Conservation (phyloP, 2,888 invertebrate genomes). For the Nephrocerus scutellatus region DNA sequence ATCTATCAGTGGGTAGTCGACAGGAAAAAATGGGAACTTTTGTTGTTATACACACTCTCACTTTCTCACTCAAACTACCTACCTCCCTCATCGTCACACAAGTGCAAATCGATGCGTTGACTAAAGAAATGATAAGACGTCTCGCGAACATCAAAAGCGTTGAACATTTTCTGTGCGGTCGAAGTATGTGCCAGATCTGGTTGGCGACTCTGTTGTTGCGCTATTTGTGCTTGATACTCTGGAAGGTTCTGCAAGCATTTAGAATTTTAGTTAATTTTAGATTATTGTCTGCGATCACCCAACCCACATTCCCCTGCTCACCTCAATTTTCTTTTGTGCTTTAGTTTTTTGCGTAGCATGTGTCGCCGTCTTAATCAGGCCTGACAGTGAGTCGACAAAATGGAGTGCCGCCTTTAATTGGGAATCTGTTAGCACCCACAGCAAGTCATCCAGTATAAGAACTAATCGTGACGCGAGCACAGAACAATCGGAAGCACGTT, state of each 20-base stretch:
- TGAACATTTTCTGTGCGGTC: conserved; percentile 60
- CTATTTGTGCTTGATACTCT: conserved; percentile 65
- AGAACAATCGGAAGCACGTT: conserved; percentile 85
- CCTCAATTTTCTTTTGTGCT: conserved; percentile 77
- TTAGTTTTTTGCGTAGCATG: conserved; percentile 72
- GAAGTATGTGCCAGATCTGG: conserved; percentile 41
- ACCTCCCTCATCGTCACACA: conserved; percentile 93
- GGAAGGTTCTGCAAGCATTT: conserved; percentile 52
- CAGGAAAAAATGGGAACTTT: neutral
- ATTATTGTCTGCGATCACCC: too few relatives aligned
- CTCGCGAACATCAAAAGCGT: conserved; percentile 87
- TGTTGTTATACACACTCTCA: conserved; percentile 3
- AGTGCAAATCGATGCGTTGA: conserved; percentile 88
- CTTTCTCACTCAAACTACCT: conserved; percentile 27
- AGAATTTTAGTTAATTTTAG: too few relatives aligned
- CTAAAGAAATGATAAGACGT: conserved; percentile 95
- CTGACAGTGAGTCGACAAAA: conserved; percentile 77
- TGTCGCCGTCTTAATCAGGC: conserved; percentile 72
- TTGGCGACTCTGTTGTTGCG: conserved; percentile 49
- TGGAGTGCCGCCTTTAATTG: conserved; percentile 89
- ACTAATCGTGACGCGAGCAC: conserved; percentile 87
- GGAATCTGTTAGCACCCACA: conserved; percentile 96
- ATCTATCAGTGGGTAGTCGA: conserved; percentile 48
- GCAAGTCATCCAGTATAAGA: conserved; percentile 86
- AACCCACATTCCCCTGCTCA: conserved; percentile 28